Conservation (phyloP, 2,113 vertebrate species). For the Podilymbus podiceps region DNA sequence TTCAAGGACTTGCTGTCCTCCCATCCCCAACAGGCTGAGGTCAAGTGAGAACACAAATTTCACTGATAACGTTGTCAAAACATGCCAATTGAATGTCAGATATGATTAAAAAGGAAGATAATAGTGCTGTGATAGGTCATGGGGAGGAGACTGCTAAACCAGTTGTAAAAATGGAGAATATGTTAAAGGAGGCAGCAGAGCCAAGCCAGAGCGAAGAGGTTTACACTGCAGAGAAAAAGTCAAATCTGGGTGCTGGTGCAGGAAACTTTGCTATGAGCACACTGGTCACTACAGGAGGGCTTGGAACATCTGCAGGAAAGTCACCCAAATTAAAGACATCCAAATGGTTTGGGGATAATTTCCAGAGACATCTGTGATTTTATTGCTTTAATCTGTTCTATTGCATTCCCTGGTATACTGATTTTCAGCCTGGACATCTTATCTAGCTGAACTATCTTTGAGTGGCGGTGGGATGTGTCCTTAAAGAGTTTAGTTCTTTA, state of each 20-base stretch:
- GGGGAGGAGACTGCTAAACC: background rate
- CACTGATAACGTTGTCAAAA: slow-evolving; percentile 13
- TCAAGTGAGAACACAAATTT: slow-evolving; percentile 24
- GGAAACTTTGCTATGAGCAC: background rate
- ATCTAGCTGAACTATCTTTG: background rate
- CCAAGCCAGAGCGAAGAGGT: background rate
- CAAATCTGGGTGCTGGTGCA: background rate
- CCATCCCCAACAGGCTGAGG: background rate
- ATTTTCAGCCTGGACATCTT: background rate
- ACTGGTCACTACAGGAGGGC: background rate
- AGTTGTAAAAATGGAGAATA: background rate
- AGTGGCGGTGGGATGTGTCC: background rate
- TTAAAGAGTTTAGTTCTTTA: background rate
- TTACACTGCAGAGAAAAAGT: background rate
- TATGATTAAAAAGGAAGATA: slow-evolving; percentile 7
- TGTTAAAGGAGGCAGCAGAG: background rate
- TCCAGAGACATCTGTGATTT: background rate
- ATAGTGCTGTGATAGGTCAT: background rate
- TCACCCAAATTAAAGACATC: background rate
- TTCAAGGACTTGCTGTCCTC: slow-evolving; percentile 16
- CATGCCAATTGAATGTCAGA: slow-evolving; percentile 1
- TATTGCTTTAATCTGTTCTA: background rate
- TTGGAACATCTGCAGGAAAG: background rate
- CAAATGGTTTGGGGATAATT: background rate
- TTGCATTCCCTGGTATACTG: background rate